phyloP scores from a whole-genome alignment of 2,797 vertebrate genomes.

The Podarcis siculus region DNA sequence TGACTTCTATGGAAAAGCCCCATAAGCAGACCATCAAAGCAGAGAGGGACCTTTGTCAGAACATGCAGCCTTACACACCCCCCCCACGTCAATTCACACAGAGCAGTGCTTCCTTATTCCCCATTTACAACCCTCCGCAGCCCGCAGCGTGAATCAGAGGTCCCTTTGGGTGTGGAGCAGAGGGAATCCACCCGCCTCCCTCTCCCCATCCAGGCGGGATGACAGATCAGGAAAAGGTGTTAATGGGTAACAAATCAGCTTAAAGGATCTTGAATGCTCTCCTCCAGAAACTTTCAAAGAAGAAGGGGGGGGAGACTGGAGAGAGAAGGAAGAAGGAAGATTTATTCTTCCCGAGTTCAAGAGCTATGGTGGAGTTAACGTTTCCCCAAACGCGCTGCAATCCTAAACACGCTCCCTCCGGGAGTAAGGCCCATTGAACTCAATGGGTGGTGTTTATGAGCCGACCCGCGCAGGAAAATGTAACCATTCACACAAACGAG shows the following conservation, averaged over 20 bases:
- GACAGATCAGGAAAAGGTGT: background rate
- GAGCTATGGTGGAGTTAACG: background rate
- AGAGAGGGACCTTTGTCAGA: background rate
- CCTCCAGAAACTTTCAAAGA: background rate
- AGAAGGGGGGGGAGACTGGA: background rate
- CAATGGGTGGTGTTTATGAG: background rate
- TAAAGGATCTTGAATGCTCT: background rate
- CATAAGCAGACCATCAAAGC: background rate
- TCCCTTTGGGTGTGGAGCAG: background rate
- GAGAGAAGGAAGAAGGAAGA: background rate
- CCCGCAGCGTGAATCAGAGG: background rate
- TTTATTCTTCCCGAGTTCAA: background rate
- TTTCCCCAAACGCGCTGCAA: background rate
- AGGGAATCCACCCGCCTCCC: background rate
- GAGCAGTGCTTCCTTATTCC: background rate
- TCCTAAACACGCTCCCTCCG: background rate
- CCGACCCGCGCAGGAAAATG: background rate
- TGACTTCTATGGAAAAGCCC: background rate
- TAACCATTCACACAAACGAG: background rate
- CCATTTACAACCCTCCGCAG: background rate
- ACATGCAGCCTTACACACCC: background rate
- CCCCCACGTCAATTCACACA: background rate
- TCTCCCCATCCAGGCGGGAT: background rate
- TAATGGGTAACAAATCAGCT: slow-evolving; percentile 5
- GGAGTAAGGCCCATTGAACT: background rate